Base-by-base conservation (phyloP, 2,888 invertebrate species). In the Hermodice carunculata region DNA sequence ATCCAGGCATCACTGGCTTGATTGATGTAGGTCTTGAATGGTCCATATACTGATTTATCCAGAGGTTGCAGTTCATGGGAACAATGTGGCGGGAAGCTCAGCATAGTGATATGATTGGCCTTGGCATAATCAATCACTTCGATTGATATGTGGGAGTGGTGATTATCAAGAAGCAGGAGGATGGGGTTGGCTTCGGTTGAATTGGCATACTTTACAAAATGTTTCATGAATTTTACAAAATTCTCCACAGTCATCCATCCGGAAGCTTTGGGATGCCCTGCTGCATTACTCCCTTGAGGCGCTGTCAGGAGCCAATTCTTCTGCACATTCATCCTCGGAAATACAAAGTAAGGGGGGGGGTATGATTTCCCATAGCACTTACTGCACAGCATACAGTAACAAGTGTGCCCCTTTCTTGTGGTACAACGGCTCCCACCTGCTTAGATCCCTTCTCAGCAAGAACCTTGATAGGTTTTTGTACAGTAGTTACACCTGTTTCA, bases 221-320 rank as follows among this genome's bases (percentile, higher is more conserved):
- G 59, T 1, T 44, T 19, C 34, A 64, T 5, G 56, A 24, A 42
- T n/a, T 14, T 14, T 1, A 57, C 4, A 31, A 61, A 61, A 2
- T 40, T 40, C 8, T 61, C 61, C 19, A 14, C 14, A 0, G 59
- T 63, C 60, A 67, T 67, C 67, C 67, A 65, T 22, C 65, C 65
- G 40, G 53, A 26, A 28, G 57, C 58, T n/a, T 24, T 49, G 1
- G 60, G 61, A 61, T 61, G 43, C 28, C 54, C 54, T 34, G 40
- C 6, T 19, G 37, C 8, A 2, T 40, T 40, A 54, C 37, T 44
- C 1, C 66, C 58, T 34, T 53, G 51, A 8, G 63, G 63, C 14
- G 43, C 60, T 28, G 43, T 34, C 6, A 3, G n/a, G 14, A 58
- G 34, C 43, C 32, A 52, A 22, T 44, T 29, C 34, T 43, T 14